Evolutionary conservation across 2,797 vertebrate species (phyloP).

Genomic region (Microchirus variegatus): DNA sequence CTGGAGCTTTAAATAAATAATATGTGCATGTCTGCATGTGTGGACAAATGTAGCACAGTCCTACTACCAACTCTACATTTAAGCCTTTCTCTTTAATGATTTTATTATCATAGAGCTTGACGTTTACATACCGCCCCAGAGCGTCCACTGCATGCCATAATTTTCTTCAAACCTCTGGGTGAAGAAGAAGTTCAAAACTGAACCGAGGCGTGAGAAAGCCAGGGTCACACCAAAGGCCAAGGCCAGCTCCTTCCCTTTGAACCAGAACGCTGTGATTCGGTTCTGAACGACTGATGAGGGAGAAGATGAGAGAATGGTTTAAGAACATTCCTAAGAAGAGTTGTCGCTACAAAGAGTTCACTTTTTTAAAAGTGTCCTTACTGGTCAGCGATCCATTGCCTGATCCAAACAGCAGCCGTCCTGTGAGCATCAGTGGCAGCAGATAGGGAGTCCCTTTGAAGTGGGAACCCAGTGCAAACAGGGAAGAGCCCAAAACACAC

Average conservation of each 20-base stretch:
- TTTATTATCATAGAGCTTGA: not conserved
- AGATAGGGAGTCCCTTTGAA: constrained; percentile 85
- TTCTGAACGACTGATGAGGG: constrained; percentile 84
- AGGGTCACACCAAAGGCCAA: constrained; percentile 85
- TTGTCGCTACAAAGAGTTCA: accelerated
- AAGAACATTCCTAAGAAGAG: not conserved
- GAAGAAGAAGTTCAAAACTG: constrained; percentile 88
- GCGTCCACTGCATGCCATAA: constrained; percentile 87
- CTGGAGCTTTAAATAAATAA: too few relatives aligned
- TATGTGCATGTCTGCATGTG: too few relatives aligned
- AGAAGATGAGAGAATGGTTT: not conserved
- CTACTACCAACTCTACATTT: too few relatives aligned
- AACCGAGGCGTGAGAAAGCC: constrained; percentile 85
- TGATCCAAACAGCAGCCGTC: constrained; percentile 86
- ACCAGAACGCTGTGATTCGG: constrained; percentile 87
- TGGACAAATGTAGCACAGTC: too few relatives aligned
- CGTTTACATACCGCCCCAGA: constrained; percentile 82
- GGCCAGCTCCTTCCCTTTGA: constrained; percentile 87
- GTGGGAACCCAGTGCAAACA: constrained; percentile 88
- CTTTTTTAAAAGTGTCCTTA: constrained; percentile 50
- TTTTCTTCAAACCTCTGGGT: constrained; percentile 83
- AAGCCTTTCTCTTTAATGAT: too few relatives aligned
- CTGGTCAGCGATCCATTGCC: constrained; percentile 87
- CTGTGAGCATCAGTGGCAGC: constrained; percentile 86
- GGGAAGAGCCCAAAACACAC: constrained; percentile 83